These are phyloP conservation scores for Vimba vimba DNA, from an alignment of 2,113 vertebrate genomes.

Conservation along the genomic window DNA sequence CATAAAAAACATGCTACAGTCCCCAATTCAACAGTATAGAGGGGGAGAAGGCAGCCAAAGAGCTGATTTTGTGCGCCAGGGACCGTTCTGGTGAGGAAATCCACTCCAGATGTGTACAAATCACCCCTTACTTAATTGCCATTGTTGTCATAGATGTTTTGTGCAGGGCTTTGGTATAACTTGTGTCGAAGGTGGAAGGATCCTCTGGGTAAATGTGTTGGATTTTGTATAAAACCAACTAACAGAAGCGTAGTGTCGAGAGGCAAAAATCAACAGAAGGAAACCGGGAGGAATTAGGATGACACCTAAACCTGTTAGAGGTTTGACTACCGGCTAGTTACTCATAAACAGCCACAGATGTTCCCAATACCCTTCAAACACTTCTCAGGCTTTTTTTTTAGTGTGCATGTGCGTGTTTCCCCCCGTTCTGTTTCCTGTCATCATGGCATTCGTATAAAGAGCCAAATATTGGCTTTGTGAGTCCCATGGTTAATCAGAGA, in stretches of 20 bases:
- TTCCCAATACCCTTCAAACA: slow-evolving; percentile 59
- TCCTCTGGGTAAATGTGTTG: background rate
- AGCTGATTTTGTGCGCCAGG: slow-evolving; percentile 44
- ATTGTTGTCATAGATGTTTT: slow-evolving; percentile 62
- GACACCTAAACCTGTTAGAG: slow-evolving; percentile 55
- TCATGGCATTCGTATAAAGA: slow-evolving; percentile 53
- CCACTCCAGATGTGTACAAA: slow-evolving; percentile 77
- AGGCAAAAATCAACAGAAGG: slow-evolving; percentile 7
- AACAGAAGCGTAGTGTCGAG: background rate
- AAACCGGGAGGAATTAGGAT: slow-evolving; percentile 45
- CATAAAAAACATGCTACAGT: slow-evolving; percentile 59
- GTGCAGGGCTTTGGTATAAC: slow-evolving; percentile 17
- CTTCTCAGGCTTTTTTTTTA: slow-evolving; percentile 53
- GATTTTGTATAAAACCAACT: background rate
- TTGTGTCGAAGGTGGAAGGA: slow-evolving; percentile 1
- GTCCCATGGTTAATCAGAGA: slow-evolving; percentile 63
- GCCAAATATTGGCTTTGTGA: slow-evolving; percentile 51
- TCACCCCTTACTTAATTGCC: slow-evolving; percentile 65
- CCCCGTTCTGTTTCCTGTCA: slow-evolving; percentile 50
- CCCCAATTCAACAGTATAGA: slow-evolving; percentile 42
- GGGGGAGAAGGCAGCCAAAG: slow-evolving; percentile 29
- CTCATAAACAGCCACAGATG: slow-evolving; percentile 64
- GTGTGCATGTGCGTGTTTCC: slow-evolving; percentile 44
- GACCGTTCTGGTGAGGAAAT: slow-evolving; percentile 68
- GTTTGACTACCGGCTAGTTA: slow-evolving; percentile 57